Conservation (phyloP, 2,113 vertebrate species). For the Euleptes europaea region DNA sequence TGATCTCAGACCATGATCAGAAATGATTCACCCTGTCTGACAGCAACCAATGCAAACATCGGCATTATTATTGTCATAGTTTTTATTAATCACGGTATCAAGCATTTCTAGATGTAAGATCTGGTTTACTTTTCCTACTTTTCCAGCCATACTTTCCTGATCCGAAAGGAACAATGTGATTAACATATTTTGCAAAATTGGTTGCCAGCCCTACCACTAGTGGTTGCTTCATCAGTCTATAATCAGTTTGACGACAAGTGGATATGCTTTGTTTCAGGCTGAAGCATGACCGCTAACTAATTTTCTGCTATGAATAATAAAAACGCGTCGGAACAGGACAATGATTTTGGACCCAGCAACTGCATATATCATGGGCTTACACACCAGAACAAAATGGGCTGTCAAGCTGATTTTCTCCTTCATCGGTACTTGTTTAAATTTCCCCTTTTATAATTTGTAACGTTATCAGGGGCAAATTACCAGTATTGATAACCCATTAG, state of each 20-base stretch:
- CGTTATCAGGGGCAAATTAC: constrained; percentile 71
- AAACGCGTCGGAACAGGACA: not conserved
- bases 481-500: constrained; percentile 77
- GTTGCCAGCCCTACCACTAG: not conserved
- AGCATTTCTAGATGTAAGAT: not conserved
- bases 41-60: not conserved
- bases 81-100: not conserved
- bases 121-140: not conserved
- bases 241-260: not conserved
- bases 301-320: not conserved
- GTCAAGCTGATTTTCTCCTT: constrained; percentile 25
- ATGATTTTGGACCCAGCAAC: not conserved
- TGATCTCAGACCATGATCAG: not conserved
- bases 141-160: no score
- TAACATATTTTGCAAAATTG: not conserved
- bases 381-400: not conserved
- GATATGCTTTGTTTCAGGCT: not conserved
- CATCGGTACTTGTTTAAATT: constrained; percentile 66
- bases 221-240: not conserved
- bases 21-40: not conserved
- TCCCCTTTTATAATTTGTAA: constrained; percentile 69
- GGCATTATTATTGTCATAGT: not conserved
- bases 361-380: constrained; percentile 8
- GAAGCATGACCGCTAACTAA: not conserved
- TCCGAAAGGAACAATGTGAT: not conserved